phyloP scores from a whole-genome alignment of 2,888 invertebrate genomes.

The Drosophila macrothrix region DNA sequence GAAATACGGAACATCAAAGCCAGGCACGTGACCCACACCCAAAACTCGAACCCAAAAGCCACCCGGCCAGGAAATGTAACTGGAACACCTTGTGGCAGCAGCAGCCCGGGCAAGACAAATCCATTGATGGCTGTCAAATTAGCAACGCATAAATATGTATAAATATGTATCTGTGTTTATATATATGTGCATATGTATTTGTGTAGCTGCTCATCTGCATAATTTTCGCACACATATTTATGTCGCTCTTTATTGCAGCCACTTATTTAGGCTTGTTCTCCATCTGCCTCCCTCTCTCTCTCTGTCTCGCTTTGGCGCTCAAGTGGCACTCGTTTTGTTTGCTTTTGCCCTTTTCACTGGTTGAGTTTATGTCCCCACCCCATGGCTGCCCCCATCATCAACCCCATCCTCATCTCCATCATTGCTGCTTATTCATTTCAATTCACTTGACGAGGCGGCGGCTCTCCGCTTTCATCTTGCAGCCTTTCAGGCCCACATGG shows the following conservation, averaged over 20 bases:
- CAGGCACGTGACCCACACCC: slow-evolving; percentile 47
- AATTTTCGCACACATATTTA: slow-evolving; percentile 72
- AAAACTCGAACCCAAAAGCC: slow-evolving; percentile 19
- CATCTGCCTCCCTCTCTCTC: neutral
- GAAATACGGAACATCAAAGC: slow-evolving; percentile 46
- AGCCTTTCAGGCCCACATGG: slow-evolving; percentile 52
- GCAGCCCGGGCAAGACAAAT: slow-evolving; percentile 52
- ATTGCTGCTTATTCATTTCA: slow-evolving; percentile 66
- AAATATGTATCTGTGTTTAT: slow-evolving; percentile 19
- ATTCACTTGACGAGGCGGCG: slow-evolving; percentile 60
- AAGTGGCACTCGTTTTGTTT: slow-evolving; percentile 76
- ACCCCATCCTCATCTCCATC: slow-evolving; percentile 24
- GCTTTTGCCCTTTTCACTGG: slow-evolving; percentile 25
- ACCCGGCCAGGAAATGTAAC: slow-evolving; percentile 40
- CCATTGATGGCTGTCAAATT: slow-evolving; percentile 76
- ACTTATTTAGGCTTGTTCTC: slow-evolving; percentile 73
- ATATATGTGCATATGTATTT: slow-evolving; percentile 17
- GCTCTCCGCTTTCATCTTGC: slow-evolving; percentile 70
- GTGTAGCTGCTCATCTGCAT: slow-evolving; percentile 55
- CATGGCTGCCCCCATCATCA: neutral
- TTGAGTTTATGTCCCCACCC: slow-evolving; percentile 2
- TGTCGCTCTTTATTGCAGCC: slow-evolving; percentile 52
- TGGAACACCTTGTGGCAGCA: slow-evolving; percentile 64
- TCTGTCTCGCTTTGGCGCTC: slow-evolving; percentile 29
- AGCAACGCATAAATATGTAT: slow-evolving; percentile 66